Evolutionary conservation across 2,113 vertebrate genomes (phyloP).

Genomic region (Oncorhynchus mykiss): DNA sequence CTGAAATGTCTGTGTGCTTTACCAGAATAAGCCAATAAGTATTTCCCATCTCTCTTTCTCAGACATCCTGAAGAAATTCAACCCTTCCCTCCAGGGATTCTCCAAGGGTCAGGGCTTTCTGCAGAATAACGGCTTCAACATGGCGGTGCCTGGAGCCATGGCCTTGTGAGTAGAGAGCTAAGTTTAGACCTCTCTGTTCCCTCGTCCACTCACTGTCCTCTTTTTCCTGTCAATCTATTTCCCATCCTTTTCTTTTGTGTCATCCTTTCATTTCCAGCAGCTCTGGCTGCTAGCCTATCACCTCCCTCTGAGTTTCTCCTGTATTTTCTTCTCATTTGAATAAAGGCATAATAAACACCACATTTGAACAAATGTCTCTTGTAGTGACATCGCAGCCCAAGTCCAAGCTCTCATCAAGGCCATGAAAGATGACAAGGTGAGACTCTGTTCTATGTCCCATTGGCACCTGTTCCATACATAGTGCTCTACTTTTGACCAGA

Average conservation of each 20-base stretch:
- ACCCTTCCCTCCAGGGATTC: slow-evolving; percentile 79
- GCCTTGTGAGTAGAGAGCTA: slow-evolving; percentile 70
- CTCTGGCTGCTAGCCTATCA: not conserved
- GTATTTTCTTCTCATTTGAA: not conserved
- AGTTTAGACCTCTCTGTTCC: not conserved
- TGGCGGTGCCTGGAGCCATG: slow-evolving; percentile 73
- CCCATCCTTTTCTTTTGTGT: not conserved
- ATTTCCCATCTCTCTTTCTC: slow-evolving; percentile 7
- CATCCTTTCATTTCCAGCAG: not conserved
- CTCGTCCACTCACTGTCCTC: not conserved
- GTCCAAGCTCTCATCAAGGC: slow-evolving; percentile 72
- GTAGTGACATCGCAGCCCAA: slow-evolving; percentile 80
- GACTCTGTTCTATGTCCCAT: slow-evolving; percentile 26
- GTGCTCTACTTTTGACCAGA: too few species aligned
- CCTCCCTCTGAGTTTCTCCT: not conserved
- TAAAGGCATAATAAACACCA: not conserved
- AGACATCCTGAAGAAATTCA: slow-evolving; percentile 94
- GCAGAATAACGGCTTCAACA: slow-evolving; percentile 78
- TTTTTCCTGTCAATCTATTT: not conserved
- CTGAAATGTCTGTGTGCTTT: too few species aligned
- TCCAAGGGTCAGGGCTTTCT: slow-evolving; percentile 66
- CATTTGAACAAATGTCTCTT: not conserved
- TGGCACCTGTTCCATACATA: too few species aligned
- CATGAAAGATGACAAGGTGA: slow-evolving; percentile 79
- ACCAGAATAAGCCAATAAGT: not conserved